Evolutionary conservation across 2,113 vertebrate genomes (phyloP), one percentile per base, ranked within the genome.

Genomic region (Hemichromis elongatus): DNA sequence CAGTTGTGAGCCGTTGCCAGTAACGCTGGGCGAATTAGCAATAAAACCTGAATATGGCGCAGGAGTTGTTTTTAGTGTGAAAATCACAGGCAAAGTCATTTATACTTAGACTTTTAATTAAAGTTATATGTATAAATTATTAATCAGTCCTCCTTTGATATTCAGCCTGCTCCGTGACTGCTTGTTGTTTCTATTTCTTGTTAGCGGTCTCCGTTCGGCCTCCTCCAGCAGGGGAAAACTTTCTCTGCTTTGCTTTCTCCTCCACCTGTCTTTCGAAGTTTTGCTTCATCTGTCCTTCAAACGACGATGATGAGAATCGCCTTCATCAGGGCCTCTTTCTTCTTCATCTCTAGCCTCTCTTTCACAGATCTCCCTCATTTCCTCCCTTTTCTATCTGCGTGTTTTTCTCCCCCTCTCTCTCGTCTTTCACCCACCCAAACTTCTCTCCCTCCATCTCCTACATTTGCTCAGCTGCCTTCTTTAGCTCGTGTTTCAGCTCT

Each of bases 331-430:
- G 5, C 21, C 42, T 68, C 63, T 79, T 78, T 84, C 53, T 82
- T 79, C 87, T 70, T 87, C 90, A 79, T 84, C 82, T 80, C 77
- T 83, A 82, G 45, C 61, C 81, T 89, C 73, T 53, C 33, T 79
- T n/a, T 83, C 85, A 83, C 81, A 83, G 79, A 84, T 80, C 81
- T 80, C 50, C 35, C 75, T 89, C 59, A 79, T 88, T 90, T 90
- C 63, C 82, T 85, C 47, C 63, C 9, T 56, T 81, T 26, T 57
- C 80, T 16, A 0, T 81, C 85, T 19, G 4, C 10, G 7, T 16
- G 12, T 79, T 33, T 79, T 54, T 82, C 47, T 82, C 47, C 83
- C 42, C 57, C 18, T 21, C 59, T 57, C 59, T 75, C 26, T 79
- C 54, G 16, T 63, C 84, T 81, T 81, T 81, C 83, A 85, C 24